Percentiles rank a stretch among this genome's conserved stretches.
Conservation (phyloP, 92 coral and sea anemone genomes). For the Palythoa grandis region DNA sequence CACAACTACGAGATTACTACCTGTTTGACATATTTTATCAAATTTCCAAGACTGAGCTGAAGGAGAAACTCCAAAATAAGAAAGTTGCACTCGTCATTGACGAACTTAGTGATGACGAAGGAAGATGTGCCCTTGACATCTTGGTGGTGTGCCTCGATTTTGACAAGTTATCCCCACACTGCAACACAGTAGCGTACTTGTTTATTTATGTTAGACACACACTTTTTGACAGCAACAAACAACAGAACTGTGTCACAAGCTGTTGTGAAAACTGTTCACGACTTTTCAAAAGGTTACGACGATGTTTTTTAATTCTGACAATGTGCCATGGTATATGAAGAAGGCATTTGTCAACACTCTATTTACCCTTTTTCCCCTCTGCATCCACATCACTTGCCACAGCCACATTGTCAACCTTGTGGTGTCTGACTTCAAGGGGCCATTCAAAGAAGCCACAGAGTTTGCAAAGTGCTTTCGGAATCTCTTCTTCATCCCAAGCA, state of each 20-base stretch:
- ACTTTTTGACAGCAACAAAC: too few relatives aligned
- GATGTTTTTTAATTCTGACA: background rate
- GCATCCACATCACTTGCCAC: conserved; percentile 57
- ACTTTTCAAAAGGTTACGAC: too few relatives aligned
- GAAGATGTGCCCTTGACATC: conserved; percentile 56
- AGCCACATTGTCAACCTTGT: conserved; percentile 54
- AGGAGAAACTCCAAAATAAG: conserved; percentile 43
- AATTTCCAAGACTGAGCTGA: conserved; percentile 52
- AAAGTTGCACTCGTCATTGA: conserved; percentile 35
- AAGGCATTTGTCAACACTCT: conserved; percentile 32
- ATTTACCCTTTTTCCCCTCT: conserved; percentile 34
- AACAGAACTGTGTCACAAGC: too few relatives aligned
- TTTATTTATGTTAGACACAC: too few relatives aligned
- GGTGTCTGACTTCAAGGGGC: conserved; percentile 47
- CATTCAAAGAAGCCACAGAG: conserved; percentile 38
- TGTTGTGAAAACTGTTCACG: too few relatives aligned
- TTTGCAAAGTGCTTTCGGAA: conserved; percentile 44
- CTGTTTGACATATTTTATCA: conserved; percentile 54
- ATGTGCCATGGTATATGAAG: background rate
- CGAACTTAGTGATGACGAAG: too few relatives aligned
- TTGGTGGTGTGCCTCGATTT: conserved; percentile 50
- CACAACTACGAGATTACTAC: conserved; percentile 66
- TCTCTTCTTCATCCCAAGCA: conserved; percentile 44
- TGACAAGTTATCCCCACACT: conserved; percentile 45
- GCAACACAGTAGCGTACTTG: conserved; percentile 17